A percentile compares a stretch with the other conserved stretches of the same genome.
phyloP scores from a whole-genome alignment of 2,888 invertebrate genomes.

The Odontothrips loti region DNA sequence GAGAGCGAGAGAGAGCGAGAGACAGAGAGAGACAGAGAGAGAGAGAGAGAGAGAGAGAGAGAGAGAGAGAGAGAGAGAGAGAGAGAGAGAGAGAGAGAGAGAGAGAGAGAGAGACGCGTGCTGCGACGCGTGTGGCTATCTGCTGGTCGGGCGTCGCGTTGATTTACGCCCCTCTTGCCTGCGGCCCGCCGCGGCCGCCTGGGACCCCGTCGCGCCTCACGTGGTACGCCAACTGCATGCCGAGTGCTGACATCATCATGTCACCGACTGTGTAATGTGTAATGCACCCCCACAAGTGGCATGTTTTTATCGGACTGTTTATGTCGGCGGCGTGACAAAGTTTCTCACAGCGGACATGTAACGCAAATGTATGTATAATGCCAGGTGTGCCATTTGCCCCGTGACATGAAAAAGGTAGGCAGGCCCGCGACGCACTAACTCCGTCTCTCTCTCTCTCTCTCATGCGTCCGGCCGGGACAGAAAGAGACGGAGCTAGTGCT shows the following conservation, averaged over 20 bases:
- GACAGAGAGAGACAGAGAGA: neutral
- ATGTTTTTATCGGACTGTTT: too few species aligned
- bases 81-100: neutral
- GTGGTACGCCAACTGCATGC: neutral
- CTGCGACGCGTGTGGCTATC: neutral
- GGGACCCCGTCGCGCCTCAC: neutral
- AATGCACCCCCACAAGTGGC: too few species aligned
- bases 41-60: neutral
- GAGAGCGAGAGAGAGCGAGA: neutral
- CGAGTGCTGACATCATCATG: neutral
- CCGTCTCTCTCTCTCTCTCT: too few species aligned
- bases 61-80: neutral
- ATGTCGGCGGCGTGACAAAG: too few species aligned
- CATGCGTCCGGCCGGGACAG: too few species aligned
- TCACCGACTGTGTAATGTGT: neutral
- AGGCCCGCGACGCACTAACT: too few species aligned
- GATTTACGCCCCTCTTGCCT: neutral
- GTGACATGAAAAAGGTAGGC: too few species aligned
- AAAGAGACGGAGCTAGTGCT: too few species aligned
- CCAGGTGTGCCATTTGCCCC: too few species aligned
- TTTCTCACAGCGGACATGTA: too few species aligned
- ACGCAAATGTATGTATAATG: too few species aligned
- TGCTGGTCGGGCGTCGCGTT: neutral
- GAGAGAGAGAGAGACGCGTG: neutral
- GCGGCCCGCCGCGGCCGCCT: neutral